phyloP scores from a whole-genome alignment of 2,888 invertebrate species.

The Drosophila barbarae region DNA sequence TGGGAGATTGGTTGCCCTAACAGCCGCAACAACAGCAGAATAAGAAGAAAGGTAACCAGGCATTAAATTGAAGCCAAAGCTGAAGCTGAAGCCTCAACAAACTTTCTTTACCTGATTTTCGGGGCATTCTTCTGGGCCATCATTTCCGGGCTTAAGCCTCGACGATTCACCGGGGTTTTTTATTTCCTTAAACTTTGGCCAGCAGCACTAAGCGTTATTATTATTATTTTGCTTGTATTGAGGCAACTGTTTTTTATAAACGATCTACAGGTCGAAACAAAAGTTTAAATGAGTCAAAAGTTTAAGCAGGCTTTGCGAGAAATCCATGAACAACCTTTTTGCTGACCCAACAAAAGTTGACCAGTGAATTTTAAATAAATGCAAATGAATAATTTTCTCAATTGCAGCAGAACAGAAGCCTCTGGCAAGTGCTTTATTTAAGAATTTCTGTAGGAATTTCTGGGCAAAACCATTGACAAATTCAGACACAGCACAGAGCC shows the following conservation, averaged over 20 bases:
- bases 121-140: conserved; percentile 10
- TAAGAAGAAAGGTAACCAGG: conserved; percentile 67
- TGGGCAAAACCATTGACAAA: conserved; percentile 34
- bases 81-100: conserved; percentile 14
- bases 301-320: conserved; percentile 8
- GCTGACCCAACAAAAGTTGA: conserved; percentile 8
- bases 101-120: conserved; percentile 18
- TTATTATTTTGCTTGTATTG: conserved; percentile 45
- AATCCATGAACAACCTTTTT: conserved; percentile 24
- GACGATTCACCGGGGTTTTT: conserved; percentile 15
- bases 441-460: conserved; percentile 6
- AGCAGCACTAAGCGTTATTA: conserved; percentile 53
- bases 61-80: conserved; percentile 60
- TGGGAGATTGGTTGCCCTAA: conserved; percentile 48
- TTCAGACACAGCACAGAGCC: conserved; percentile 44
- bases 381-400: conserved; percentile 18
- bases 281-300: conserved; percentile 38
- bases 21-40: conserved; percentile 15
- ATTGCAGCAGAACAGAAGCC: not conserved
- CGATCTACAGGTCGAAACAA: conserved; percentile 31
- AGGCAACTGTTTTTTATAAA: conserved; percentile 17
- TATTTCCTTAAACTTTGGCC: conserved; percentile 45
- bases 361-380: conserved; percentile 13
- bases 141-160: conserved; percentile 15
- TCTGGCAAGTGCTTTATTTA: not conserved